These are phyloP conservation scores for Crax fasciolata DNA, from an alignment of 2,797 vertebrate species.

Conservation along the genomic window DNA sequence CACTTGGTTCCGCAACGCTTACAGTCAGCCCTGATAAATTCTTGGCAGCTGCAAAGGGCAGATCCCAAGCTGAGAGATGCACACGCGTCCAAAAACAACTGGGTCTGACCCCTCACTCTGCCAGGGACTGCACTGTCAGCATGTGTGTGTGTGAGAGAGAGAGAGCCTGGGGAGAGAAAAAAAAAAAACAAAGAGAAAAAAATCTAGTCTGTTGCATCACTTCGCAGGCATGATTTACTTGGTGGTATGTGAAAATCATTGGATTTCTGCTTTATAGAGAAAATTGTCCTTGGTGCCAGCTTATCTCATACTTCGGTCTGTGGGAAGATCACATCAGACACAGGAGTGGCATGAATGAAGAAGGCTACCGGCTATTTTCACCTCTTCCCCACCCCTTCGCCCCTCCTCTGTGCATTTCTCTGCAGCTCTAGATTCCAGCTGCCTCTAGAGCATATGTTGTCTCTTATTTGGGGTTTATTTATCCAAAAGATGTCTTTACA, in stretches of 20 bases:
- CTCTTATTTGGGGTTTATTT: conserved; percentile 42
- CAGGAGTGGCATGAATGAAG: not conserved
- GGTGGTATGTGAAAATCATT: not conserved
- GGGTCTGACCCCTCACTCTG: not conserved
- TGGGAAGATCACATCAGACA: not conserved
- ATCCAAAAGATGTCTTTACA: not conserved
- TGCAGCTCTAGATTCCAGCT: conserved; percentile 2
- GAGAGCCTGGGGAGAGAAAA: not conserved
- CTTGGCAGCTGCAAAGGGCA: not conserved
- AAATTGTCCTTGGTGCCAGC: not conserved
- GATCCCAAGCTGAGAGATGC: not conserved
- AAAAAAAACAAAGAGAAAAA: not conserved
- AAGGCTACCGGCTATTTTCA: not conserved
- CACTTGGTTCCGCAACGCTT: not conserved
- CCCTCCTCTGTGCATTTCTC: conserved; percentile 1
- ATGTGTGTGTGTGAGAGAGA: not conserved
- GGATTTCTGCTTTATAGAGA: not conserved
- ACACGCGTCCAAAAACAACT: conserved; percentile 46
- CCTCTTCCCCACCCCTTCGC: not conserved
- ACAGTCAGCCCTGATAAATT: not conserved
- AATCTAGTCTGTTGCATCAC: not conserved
- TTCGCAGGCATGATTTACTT: not conserved
- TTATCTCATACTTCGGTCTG: not conserved
- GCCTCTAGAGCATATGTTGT: not conserved
- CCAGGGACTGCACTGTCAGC: not conserved